These are phyloP conservation scores for Metaphire vulgaris DNA, from an alignment of 1,140 invertebrate genomes.

Conservation along the genomic window DNA sequence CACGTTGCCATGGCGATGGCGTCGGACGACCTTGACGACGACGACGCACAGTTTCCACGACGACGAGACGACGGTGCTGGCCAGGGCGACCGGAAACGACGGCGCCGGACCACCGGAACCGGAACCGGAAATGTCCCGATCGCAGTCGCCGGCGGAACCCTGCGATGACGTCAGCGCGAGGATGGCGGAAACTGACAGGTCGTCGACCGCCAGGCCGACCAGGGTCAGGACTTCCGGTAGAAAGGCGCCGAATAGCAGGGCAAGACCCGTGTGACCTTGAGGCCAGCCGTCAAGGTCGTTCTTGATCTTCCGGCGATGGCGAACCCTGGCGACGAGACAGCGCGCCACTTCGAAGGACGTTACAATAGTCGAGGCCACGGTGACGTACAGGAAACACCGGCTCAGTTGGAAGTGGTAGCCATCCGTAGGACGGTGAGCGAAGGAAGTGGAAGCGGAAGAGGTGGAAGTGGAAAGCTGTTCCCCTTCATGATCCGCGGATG, in stretches of 20 bases:
- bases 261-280: not conserved
- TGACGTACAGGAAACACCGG: too few species aligned
- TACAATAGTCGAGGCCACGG: not conserved
- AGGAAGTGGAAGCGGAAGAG: not conserved
- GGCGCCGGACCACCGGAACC: too few species aligned
- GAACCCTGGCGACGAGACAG: not conserved
- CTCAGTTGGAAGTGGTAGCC: too few species aligned
- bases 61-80: not conserved
- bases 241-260: not conserved
- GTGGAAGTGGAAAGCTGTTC: too few species aligned
- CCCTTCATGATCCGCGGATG: too few species aligned
- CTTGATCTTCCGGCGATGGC: not conserved
- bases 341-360: not conserved
- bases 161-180: not conserved
- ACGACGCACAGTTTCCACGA: not conserved
- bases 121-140: not conserved
- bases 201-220: not conserved
- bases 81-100: not conserved
- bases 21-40: not conserved
- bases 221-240: not conserved
- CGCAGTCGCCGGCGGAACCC: not conserved
- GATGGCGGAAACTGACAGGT: not conserved
- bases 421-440: too few species aligned
- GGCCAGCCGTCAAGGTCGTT: not conserved
- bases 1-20: not conserved